Conservation (phyloP, 2,888 invertebrate species). For the Tenthredo scrophulariae region DNA sequence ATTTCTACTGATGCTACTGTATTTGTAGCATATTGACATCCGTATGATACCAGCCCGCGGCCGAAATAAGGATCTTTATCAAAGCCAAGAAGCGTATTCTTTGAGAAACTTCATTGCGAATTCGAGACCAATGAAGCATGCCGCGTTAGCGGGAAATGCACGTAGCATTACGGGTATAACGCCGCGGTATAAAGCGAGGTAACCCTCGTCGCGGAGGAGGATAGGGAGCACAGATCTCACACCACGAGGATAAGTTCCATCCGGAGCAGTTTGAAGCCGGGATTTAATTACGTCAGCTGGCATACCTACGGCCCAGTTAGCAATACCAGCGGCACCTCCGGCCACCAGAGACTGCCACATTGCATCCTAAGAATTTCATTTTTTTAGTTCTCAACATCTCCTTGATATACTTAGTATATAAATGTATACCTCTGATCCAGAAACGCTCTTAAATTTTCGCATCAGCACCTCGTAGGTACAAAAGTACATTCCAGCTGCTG, state of each 20-base stretch:
- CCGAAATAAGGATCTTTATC: background rate
- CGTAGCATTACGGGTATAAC: slow-evolving; percentile 60
- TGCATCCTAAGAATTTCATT: slow-evolving; percentile 29
- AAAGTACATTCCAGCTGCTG: slow-evolving; percentile 82
- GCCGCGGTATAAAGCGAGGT: slow-evolving; percentile 59
- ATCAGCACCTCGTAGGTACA: slow-evolving; percentile 79
- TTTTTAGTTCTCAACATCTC: slow-evolving; percentile 6
- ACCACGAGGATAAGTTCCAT: slow-evolving; percentile 58
- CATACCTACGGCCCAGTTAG: slow-evolving; percentile 60
- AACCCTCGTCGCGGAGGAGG: slow-evolving; percentile 60
- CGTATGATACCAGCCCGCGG: background rate
- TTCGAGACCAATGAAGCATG: slow-evolving; percentile 63
- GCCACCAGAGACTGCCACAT: slow-evolving; percentile 62
- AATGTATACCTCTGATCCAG: slow-evolving; percentile 1
- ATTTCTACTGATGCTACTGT: background rate
- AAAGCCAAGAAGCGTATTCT: slow-evolving; percentile 55
- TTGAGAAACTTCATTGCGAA: slow-evolving; percentile 58
- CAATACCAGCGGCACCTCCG: slow-evolving; percentile 62
- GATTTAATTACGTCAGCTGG: slow-evolving; percentile 63
- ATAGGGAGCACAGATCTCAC: slow-evolving; percentile 58
- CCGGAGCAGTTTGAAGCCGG: slow-evolving; percentile 59
- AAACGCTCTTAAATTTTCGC: slow-evolving; percentile 14
- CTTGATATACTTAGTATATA: background rate
- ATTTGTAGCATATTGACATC: background rate
- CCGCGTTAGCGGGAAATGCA: slow-evolving; percentile 62